These are phyloP conservation scores for Phoxinus dragarum DNA, from an alignment of 2,797 vertebrate genomes.

Conservation along the genomic window DNA sequence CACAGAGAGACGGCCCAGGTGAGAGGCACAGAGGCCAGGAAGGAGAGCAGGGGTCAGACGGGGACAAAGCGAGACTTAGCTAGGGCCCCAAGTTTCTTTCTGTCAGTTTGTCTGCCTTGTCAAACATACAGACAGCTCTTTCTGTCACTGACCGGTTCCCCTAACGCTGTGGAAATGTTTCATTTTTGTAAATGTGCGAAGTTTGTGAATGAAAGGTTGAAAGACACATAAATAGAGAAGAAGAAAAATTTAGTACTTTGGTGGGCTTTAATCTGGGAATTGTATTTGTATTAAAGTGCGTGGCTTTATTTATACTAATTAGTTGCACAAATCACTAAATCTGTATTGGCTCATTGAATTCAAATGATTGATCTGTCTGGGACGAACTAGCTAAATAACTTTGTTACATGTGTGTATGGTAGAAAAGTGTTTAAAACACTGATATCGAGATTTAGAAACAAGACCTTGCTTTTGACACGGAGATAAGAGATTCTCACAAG, in stretches of 20 bases:
- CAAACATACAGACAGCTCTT: conserved; percentile 3
- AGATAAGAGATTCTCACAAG: conserved; percentile 68
- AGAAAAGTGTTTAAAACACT: not conserved
- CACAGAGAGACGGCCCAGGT: conserved; percentile 80
- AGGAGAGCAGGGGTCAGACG: conserved; percentile 82
- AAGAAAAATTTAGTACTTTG: not conserved
- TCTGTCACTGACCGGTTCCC: not conserved
- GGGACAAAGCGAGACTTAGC: conserved; percentile 82
- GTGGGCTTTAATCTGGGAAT: not conserved
- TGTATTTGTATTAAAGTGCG: not conserved
- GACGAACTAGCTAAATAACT: not conserved
- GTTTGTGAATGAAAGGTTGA: not conserved
- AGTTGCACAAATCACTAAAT: not conserved
- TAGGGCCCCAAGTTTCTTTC: conserved; percentile 69
- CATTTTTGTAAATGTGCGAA: not conserved
- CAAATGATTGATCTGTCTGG: not conserved
- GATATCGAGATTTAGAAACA: not conserved
- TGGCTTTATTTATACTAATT: not conserved
- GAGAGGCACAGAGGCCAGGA: conserved; percentile 81
- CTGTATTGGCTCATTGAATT: not conserved
- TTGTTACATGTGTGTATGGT: not conserved
- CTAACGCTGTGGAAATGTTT: not conserved
- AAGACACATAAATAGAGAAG: not conserved
- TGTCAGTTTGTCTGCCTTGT: conserved; percentile 73
- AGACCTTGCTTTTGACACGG: not conserved